Conservation (phyloP, 2,888 invertebrate species). For the Meiosimyza platycephala region DNA sequence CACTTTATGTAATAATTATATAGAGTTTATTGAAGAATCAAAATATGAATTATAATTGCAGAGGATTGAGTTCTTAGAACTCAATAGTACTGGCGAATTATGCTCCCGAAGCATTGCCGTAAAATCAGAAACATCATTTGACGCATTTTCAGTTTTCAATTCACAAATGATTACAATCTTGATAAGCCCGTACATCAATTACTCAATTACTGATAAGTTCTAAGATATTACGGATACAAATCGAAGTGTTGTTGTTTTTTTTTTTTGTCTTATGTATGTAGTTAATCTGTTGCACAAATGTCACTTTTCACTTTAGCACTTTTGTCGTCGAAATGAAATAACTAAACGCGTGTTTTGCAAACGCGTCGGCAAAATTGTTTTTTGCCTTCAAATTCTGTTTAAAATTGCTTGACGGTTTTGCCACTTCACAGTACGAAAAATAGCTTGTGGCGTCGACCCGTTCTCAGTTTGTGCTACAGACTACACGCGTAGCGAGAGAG, state of each 20-base stretch:
- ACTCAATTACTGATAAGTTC: background rate
- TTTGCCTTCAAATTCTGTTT: slow-evolving; percentile 1
- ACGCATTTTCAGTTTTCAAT: too few species aligned
- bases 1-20: too few species aligned
- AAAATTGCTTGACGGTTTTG: background rate
- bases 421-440: slow-evolving; percentile 45
- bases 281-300: slow-evolving; percentile 19
- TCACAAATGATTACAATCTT: too few species aligned
- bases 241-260: too few species aligned
- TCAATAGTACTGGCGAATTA: too few species aligned
- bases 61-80: too few species aligned
- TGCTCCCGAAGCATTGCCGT: too few species aligned
- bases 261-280: too few species aligned
- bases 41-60: too few species aligned
- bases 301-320: slow-evolving; percentile 1
- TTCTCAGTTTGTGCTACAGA: slow-evolving; percentile 25
- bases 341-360: slow-evolving; percentile 39
- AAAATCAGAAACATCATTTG: too few species aligned
- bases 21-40: too few species aligned
- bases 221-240: background rate
- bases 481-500: slow-evolving; percentile 42
- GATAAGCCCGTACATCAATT: background rate
- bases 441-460: slow-evolving; percentile 50
- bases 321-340: slow-evolving; percentile 31
- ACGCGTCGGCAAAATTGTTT: slow-evolving; percentile 59